These are phyloP conservation scores for Cydia pomonella DNA, from an alignment of 1,140 invertebrate species.

Conservation along the genomic window DNA sequence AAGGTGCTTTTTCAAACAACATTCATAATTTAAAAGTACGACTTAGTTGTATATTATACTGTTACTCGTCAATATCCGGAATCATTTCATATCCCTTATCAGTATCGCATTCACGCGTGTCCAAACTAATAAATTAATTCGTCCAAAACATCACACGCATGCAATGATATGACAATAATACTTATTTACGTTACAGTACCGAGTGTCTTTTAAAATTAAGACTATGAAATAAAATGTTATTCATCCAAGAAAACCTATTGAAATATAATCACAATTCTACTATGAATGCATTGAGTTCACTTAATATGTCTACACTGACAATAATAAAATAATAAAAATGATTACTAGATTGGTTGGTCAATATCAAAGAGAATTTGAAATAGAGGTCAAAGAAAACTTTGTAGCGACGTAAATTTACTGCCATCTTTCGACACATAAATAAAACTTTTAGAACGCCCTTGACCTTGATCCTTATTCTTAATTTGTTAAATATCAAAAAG, in stretches of 20 bases:
- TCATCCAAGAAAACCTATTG: neutral
- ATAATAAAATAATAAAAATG: conserved; percentile 15
- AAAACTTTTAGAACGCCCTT: no score
- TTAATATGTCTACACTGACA: neutral
- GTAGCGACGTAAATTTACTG: no score
- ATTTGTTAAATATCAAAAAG: no score
- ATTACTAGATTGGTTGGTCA: conserved; percentile 12
- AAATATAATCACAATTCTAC: neutral
- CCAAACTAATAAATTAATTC: conserved; percentile 26
- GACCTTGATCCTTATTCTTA: no score
- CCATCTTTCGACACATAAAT: no score
- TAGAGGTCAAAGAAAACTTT: no score
- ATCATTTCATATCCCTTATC: neutral
- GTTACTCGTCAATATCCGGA: neutral
- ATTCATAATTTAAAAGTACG: no score
- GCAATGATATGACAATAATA: conserved; percentile 32
- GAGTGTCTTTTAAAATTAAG: conserved; percentile 25
- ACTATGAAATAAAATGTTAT: conserved; percentile 10
- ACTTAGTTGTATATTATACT: no score
- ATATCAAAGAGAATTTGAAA: no score
- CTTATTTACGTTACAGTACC: conserved; percentile 22
- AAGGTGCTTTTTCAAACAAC: no score
- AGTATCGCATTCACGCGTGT: conserved; percentile 6
- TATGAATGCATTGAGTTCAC: conserved; percentile 19
- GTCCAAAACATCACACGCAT: conserved; percentile 19